Base-by-base conservation (phyloP, 2,113 vertebrate genomes). In the Cynoglossus semilaevis region DNA sequence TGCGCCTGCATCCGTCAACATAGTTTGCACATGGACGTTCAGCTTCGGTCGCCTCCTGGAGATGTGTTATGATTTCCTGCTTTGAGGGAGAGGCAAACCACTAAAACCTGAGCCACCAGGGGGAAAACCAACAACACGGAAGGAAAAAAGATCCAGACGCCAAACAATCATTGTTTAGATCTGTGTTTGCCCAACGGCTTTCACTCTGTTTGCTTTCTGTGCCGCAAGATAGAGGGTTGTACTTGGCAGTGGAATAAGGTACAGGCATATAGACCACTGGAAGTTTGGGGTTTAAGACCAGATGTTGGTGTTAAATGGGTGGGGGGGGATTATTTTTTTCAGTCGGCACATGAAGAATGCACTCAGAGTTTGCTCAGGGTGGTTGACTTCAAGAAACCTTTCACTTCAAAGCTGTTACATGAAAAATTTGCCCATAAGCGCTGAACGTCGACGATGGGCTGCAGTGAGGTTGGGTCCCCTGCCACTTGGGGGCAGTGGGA, bases 121-220 rank as follows among this genome's bases (percentile, higher is more conserved):
- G 41, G 58, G 63, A 83, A 78, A 77, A 79, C 75, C 72, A 72
- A 74, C 67, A 74, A 58, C 58, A 49, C 45, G 1, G 35, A 40
- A 13, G 15, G 50, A 46, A 79, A 43, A 77, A 67, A 51, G 54
- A 47, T 70, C 62, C 58, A 68, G 52, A 80, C 72, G 72, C 58
- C 53, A 80, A 86, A 82, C 84, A 82, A 42, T 62, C 49, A 29
- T 2, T 70, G 55, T 79, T 80, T 61, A 46, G 70, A 65, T 43
- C 69, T 69, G 29, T 52, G 71, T 81, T 80, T 63, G 76, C 54
- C 61, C 37, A 10, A 49, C 63, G 48, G 35, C 58, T 79, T 70
- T 63, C 43, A 54, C 57, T 73, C 42, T 55, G 62, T 71, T 76
- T 75, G 67, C 58, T 61, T 73, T 69, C 60, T 43, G 63, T 68